phyloP scores from a whole-genome alignment of 2,797 vertebrate species.

The Xenops minutus region DNA sequence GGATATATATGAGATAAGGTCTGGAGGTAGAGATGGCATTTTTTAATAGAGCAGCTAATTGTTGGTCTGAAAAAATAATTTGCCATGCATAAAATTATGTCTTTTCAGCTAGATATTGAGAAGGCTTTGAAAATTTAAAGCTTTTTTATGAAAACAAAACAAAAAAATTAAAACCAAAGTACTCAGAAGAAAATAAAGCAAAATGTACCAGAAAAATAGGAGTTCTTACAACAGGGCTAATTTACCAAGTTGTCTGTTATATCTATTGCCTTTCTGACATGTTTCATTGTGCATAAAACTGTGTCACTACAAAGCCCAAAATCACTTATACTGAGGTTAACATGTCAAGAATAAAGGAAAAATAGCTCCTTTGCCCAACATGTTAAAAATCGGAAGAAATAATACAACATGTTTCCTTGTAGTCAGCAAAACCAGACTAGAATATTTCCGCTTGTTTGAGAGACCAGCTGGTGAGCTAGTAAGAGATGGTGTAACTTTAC shows the following conservation, averaged over 20 bases:
- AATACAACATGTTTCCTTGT: background rate
- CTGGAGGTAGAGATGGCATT: background rate
- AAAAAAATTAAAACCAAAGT: background rate
- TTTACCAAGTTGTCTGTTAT: background rate
- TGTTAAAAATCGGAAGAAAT: background rate
- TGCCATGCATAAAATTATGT: background rate
- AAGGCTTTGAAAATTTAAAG: background rate
- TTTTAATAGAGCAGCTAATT: background rate
- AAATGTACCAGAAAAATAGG: background rate
- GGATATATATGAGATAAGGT: background rate
- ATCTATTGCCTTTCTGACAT: background rate
- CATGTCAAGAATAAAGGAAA: background rate
- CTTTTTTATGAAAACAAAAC: background rate
- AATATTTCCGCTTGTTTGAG: background rate
- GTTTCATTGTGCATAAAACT: background rate
- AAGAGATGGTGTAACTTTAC: background rate
- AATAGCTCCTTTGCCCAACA: background rate
- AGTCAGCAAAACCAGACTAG: background rate
- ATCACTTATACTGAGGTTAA: background rate
- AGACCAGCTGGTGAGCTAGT: background rate
- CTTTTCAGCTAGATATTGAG: background rate
- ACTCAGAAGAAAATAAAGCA: background rate
- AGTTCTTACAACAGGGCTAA: background rate
- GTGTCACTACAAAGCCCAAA: background rate
- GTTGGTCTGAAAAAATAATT: background rate